A percentile compares a stretch with the other conserved stretches of the same genome.
These are phyloP conservation scores for Helarctos malayanus DNA, from an alignment of 2,797 vertebrate genomes.

Conservation along the genomic window DNA sequence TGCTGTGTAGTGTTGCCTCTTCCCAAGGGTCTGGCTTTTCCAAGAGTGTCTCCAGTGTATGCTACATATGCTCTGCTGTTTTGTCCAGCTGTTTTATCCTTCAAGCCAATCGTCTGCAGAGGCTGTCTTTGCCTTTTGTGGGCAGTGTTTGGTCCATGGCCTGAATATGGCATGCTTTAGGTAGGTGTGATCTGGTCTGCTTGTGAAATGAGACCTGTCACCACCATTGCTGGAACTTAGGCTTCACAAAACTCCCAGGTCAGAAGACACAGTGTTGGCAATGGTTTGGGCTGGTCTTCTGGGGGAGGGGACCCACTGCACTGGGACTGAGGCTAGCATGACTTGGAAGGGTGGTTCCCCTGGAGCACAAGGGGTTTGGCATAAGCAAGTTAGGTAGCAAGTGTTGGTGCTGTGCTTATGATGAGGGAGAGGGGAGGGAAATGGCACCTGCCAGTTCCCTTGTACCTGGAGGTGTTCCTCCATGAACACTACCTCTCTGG, in stretches of 20 bases:
- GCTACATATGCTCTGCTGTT: neutral
- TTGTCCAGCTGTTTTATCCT: neutral
- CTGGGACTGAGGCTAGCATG: neutral
- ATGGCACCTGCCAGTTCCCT: neutral
- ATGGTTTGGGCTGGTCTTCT: neutral
- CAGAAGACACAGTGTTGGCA: neutral
- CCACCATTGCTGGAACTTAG: neutral
- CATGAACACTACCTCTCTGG: neutral
- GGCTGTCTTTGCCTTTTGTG: neutral
- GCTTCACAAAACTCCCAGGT: neutral
- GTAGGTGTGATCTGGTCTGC: neutral
- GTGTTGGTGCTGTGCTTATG: neutral
- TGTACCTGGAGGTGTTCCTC: neutral
- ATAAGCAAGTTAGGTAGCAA: neutral
- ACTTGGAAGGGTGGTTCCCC: neutral
- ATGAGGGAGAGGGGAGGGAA: neutral
- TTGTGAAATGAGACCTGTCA: neutral
- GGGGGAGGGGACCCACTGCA: neutral
- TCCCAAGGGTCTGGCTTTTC: neutral
- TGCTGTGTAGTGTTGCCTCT: neutral
- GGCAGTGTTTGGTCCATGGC: neutral
- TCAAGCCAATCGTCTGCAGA: neutral
- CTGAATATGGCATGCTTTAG: neutral
- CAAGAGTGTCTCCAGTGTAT: neutral
- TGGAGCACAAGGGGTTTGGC: neutral